Conservation (phyloP, 2,113 vertebrate genomes). For the Riparia riparia region DNA sequence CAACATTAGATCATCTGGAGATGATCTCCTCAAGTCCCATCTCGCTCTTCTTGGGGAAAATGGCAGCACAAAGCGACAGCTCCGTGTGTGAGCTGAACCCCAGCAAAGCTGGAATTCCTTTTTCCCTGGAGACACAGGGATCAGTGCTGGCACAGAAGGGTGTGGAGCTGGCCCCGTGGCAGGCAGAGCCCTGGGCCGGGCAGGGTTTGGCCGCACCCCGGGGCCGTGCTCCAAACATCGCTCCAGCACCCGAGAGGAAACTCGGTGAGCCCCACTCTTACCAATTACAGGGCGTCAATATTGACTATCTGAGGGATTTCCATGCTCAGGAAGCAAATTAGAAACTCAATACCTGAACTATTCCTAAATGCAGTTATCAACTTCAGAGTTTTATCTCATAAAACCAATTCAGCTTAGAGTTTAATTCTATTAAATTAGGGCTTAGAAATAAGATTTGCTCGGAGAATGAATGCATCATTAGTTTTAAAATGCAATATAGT, state of each 20-base stretch:
- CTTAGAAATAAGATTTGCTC: slow-evolving; percentile 85
- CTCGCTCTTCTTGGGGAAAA: background rate
- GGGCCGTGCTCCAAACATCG: background rate
- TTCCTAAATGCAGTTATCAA: slow-evolving; percentile 85
- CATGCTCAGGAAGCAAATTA: slow-evolving; percentile 83
- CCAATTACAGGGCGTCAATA: slow-evolving; percentile 84
- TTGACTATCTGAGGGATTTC: slow-evolving; percentile 85
- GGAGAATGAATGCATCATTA: slow-evolving; percentile 82
- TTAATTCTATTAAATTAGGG: slow-evolving; percentile 87
- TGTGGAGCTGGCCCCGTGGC: background rate
- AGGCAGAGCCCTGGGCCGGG: background rate
- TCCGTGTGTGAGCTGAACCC: background rate
- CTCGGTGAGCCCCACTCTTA: slow-evolving; percentile 66
- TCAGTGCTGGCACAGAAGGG: background rate
- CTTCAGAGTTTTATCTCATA: slow-evolving; percentile 85
- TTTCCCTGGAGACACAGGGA: background rate
- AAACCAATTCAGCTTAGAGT: slow-evolving; percentile 84
- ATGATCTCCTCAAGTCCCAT: background rate
- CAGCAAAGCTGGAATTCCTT: background rate
- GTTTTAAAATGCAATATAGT: slow-evolving; percentile 81
- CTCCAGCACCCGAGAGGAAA: slow-evolving; percentile 20
- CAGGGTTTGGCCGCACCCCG: fast-evolving
- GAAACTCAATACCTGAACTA: slow-evolving; percentile 87
- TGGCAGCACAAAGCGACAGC: fast-evolving
- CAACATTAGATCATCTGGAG: background rate